Evolutionary conservation across 2,888 invertebrate species (phyloP), one percentile per base, ranked within the genome.

Genomic region (Protonemura montana): DNA sequence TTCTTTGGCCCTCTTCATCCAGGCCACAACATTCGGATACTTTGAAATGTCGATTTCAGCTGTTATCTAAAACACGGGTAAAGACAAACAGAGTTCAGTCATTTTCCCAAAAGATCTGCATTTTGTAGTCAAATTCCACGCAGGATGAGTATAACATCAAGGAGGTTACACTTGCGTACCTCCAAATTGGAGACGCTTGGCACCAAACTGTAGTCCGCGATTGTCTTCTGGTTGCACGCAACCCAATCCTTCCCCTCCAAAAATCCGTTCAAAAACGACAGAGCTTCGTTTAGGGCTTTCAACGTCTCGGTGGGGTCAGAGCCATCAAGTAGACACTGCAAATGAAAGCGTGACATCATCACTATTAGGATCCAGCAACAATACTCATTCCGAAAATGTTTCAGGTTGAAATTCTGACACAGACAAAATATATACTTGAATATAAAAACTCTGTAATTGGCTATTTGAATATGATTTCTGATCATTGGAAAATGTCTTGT

Each of bases 201-300:
- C 87, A 93, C 92, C 86, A 94, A 92, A 7, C 93, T 92, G 88
- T 94, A 93, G 89, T 95, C 95, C 35, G 95, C 95, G 87, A 95
- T 92, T 16, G 95, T 95, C 76, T 93, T 90, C 82, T 92, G 90
- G 81, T 94, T 92, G 3, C 94, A 95, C 28, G 94, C 93, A 35
- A 94, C 93, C 93, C 94, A 95, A 88, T 93, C 92, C 85, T 92
- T 92, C 26, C 91, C 92, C 86, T 92, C 92, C 81, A 95, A 90
- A 89, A 94, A 94, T 28, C 91, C 91, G 86, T 95, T 93, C 76
- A 95, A 90, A 89, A 94, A 93, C 0, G 92, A 93, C 25, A 95
- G 91, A 6, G 94, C 93, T 87, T 92, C 35, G 21, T 26, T 25
- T 2, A 88, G 82, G 78, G 88, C 85, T 81, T 88, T 88, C 35